Evolutionary conservation across 2,888 invertebrate species (phyloP), one percentile per base, ranked within the genome.

Genomic region (Mimumesa dahlbomi): DNA sequence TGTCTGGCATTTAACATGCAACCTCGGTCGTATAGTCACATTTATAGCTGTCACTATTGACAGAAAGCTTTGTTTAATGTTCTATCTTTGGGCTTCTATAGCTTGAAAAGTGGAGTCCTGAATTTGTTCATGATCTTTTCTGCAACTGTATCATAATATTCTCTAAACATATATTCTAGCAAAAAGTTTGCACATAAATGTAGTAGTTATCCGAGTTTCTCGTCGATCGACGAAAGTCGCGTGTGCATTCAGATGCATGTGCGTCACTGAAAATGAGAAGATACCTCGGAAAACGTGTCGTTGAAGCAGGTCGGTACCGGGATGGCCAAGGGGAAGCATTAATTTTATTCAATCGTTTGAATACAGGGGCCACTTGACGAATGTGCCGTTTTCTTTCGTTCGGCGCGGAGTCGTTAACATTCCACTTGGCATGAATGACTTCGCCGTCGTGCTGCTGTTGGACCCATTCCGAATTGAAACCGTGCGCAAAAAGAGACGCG

Each of bases 301-400:
- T 38, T 46, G 50, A 43, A 25, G 38, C 48, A 25, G 49, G 49
- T 52, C 45, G 40, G 54, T n/a, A 25, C 25, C 38, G n/a, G 40
- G 36, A 19, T 31, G 34, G 46, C 21, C 34, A 38, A 42, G 43
- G 40, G 54, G 40, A 63, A 54, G 68, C 65, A 75, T 77, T 79
- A 73, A 80, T 79, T 79, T 67, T 57, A 50, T 65, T 68, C 62
- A 64, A 57, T 29, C 62, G 25, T 38, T 21, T 71, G 63, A 75
- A 73, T 67, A 57, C 54, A 21, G 18, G 31, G 49, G 29, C 61
- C 53, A 57, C 71, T 68, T 70, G 69, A 73, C 70, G 73, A 73
- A 75, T 73, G 70, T 56, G 36, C 31, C 57, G 58, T 52, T 64
- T 68, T 72, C 48, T 69, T 49, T 46, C 40, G 16, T 6, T 40